phyloP scores from a whole-genome alignment of 2,888 invertebrate genomes.

The Amphimallon solstitiale region DNA sequence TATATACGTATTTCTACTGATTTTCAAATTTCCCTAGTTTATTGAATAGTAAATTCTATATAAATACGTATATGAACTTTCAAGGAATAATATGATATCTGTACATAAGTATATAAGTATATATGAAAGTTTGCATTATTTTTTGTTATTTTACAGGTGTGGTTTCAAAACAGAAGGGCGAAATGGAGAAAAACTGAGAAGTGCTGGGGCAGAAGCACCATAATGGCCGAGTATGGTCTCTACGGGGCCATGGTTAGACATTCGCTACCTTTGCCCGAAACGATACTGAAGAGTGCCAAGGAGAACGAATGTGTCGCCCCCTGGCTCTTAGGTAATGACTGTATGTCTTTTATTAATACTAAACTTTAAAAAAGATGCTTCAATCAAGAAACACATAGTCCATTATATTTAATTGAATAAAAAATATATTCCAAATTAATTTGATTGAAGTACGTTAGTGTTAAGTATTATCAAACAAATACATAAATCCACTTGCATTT shows the following conservation, averaged over 20 bases:
- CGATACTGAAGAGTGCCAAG: constrained; percentile 97
- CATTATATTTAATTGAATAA: background rate
- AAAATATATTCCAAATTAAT: background rate
- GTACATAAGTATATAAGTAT: no score
- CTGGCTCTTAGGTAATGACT: constrained; percentile 93
- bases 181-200: constrained; percentile 99
- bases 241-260: constrained; percentile 99
- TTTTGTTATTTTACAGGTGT: constrained; percentile 77
- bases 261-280: constrained; percentile 97
- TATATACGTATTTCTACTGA: no score
- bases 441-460: constrained; percentile 9
- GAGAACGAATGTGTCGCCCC: constrained; percentile 97
- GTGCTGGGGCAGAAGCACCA: constrained; percentile 99
- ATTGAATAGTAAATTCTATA: no score
- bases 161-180: constrained; percentile 98
- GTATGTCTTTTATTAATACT: constrained; percentile 53
- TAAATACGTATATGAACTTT: no score
- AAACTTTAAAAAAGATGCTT: constrained; percentile 29
- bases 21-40: no score
- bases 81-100: no score
- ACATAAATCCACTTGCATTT: background rate
- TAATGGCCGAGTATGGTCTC: constrained; percentile 99
- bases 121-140: no score
- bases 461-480: background rate
- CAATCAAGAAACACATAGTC: constrained; percentile 3